phyloP scores from a whole-genome alignment of 2,113 vertebrate genomes.

The Illadopsis cleaveri region DNA sequence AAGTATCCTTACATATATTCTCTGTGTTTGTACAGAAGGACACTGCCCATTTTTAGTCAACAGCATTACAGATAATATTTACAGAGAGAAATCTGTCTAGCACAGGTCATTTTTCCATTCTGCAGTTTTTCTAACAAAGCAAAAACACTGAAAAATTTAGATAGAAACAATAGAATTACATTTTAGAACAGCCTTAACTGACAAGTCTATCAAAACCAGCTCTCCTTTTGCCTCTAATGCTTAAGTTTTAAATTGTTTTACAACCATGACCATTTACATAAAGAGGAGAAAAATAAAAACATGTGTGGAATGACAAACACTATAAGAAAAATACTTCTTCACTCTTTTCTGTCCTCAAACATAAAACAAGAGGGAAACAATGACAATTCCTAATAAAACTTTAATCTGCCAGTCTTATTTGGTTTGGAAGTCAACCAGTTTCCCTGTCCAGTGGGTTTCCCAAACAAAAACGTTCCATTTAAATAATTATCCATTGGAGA shows the following conservation, averaged over 20 bases:
- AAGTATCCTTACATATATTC: neutral
- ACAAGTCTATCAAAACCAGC: neutral
- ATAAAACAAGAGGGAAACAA: neutral
- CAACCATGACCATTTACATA: neutral
- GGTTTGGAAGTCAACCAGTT: neutral
- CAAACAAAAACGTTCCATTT: neutral
- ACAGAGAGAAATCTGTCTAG: neutral
- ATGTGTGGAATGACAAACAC: neutral
- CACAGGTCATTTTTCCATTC: neutral
- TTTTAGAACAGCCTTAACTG: neutral
- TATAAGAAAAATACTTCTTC: neutral
- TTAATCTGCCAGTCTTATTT: neutral
- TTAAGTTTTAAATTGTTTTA: neutral
- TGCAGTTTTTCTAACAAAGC: neutral
- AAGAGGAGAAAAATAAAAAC: neutral
- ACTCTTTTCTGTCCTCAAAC: neutral
- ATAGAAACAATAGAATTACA: neutral
- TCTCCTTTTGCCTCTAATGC: neutral
- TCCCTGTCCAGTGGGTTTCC: neutral
- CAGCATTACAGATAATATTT: neutral
- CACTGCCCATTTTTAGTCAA: neutral
- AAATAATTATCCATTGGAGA: neutral
- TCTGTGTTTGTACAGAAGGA: neutral
- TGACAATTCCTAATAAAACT: neutral
- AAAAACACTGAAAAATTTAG: neutral